phyloP scores from a whole-genome alignment of 2,888 invertebrate genomes.

The Dasysyrphus albostriatus region DNA sequence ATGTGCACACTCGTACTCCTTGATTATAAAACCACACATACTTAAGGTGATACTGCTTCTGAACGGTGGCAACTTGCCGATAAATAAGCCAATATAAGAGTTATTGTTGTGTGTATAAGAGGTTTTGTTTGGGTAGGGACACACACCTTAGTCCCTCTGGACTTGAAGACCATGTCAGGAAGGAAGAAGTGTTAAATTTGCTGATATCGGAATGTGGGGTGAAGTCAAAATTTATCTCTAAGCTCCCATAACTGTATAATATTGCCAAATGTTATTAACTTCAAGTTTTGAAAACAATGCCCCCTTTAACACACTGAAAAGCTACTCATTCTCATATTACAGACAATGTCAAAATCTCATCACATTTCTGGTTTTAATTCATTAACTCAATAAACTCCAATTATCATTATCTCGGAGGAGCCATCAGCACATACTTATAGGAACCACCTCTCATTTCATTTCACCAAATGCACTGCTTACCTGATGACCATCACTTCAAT shows the following conservation, averaged over 20 bases:
- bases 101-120: not conserved
- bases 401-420: conserved; percentile 3
- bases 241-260: not conserved
- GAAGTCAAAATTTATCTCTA: not conserved
- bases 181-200: not conserved
- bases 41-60: not conserved
- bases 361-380: conserved; percentile 4
- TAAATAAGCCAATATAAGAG: conserved; percentile 26
- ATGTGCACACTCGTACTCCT: not conserved
- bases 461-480: not conserved
- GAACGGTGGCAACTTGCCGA: not conserved
- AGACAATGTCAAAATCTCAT: not conserved
- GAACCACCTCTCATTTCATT: not conserved
- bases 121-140: not conserved
- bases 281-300: conserved; percentile 5
- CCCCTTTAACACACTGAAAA: not conserved
- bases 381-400: conserved; percentile 11
- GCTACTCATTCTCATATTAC: not conserved
- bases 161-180: conserved; percentile 23
- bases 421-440: not conserved
- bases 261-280: not conserved
- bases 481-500: conserved; percentile 2
- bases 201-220: not conserved
- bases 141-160: not conserved
- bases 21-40: conserved; percentile 6